Conservation (phyloP, 2,888 invertebrate species). For the Psylliodes chrysocephalus region DNA sequence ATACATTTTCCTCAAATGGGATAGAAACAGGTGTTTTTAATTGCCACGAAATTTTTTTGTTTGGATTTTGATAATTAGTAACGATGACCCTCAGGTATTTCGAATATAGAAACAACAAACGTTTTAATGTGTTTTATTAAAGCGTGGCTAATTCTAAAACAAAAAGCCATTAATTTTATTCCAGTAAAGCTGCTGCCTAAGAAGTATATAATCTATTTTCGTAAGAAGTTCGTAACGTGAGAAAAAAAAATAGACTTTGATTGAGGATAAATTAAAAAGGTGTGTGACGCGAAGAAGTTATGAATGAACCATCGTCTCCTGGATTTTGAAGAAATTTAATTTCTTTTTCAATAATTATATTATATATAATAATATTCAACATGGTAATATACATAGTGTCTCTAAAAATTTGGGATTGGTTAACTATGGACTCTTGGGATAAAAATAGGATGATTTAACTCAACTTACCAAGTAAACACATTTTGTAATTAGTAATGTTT, state of each 20-base stretch:
- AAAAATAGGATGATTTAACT: no score
- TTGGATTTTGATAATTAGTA: constrained; percentile 44
- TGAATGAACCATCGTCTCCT: constrained; percentile 7
- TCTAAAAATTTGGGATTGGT: no score
- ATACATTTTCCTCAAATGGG: no score
- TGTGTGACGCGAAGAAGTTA: not conserved
- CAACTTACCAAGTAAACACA: no score
- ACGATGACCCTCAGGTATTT: constrained; percentile 41
- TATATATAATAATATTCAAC: no score
- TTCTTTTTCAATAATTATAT: no score
- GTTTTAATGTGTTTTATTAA: constrained; percentile 42
- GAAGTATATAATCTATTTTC: constrained; percentile 34
- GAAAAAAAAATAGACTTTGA: constrained; percentile 31
- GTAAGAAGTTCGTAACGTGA: constrained; percentile 36
- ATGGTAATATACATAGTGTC: no score
- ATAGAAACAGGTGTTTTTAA: constrained; percentile 43
- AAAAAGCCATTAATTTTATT: constrained; percentile 45
- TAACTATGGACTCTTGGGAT: no score
- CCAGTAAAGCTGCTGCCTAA: constrained; percentile 29
- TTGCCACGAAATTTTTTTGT: constrained; percentile 39
- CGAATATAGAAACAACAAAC: constrained; percentile 33
- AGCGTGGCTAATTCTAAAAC: constrained; percentile 47
- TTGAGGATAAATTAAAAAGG: constrained; percentile 20
- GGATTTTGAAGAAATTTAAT: no score
- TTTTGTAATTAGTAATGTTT: no score